Percentiles rank a stretch among this genome's conserved stretches.
Evolutionary conservation across 2,797 vertebrate genomes (phyloP).

Genomic region (Oreonectes daqikongensis): DNA sequence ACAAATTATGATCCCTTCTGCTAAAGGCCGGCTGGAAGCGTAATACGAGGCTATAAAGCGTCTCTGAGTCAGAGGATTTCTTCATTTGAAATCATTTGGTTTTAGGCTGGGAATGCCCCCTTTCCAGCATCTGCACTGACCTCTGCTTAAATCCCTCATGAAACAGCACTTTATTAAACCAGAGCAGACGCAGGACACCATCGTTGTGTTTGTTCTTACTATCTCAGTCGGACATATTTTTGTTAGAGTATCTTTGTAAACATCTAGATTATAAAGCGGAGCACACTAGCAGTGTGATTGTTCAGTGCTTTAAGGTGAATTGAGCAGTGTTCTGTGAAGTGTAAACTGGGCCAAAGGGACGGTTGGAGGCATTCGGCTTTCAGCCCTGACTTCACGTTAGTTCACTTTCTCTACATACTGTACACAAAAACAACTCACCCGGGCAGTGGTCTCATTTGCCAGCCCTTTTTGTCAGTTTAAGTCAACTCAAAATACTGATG

Average conservation of each 20-base stretch:
- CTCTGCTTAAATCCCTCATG: neutral
- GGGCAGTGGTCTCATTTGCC: neutral
- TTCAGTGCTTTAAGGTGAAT: slow-evolving; percentile 35
- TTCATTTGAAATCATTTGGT: slow-evolving; percentile 1
- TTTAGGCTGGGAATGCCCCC: slow-evolving; percentile 34
- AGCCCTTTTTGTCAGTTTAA: neutral
- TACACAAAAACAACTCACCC: slow-evolving; percentile 30
- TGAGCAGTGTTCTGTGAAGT: slow-evolving; percentile 38
- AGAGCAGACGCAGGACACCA: neutral
- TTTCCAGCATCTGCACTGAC: neutral
- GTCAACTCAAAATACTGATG: neutral
- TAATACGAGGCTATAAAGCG: slow-evolving; percentile 4
- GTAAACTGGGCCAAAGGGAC: slow-evolving; percentile 35
- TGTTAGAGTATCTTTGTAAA: neutral
- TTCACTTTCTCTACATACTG: slow-evolving; percentile 36
- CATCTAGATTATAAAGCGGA: slow-evolving; percentile 33
- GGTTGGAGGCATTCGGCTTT: slow-evolving; percentile 24
- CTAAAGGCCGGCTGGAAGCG: neutral
- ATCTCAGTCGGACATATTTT: neutral
- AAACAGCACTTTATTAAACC: neutral
- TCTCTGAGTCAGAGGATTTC: slow-evolving; percentile 24
- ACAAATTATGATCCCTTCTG: slow-evolving; percentile 12
- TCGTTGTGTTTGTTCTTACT: slow-evolving; percentile 1
- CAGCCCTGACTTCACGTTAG: slow-evolving; percentile 27
- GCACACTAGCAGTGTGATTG: slow-evolving; percentile 27